Base-by-base conservation (phyloP, 2,113 vertebrate species). In the Pterocles orientalis region DNA sequence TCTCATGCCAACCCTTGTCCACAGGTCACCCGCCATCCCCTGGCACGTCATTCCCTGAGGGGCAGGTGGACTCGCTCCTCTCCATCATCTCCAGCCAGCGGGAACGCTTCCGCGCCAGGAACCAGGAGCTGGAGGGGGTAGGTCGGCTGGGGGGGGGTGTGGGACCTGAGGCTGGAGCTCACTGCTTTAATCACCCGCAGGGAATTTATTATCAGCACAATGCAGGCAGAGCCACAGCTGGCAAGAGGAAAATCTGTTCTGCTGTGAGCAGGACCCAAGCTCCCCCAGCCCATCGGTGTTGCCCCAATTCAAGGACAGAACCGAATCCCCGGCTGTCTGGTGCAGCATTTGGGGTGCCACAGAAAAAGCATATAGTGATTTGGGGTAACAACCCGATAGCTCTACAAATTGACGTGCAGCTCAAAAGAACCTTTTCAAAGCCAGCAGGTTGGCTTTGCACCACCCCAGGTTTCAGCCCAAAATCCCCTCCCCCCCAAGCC, bases 31-130 rank as follows among this genome's bases (percentile, higher is more conserved):
- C 94, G 0, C 62, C 90, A 0, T 53, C 95, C 9, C 51, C 97
- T 31, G 72, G 95, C 18, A 26, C 94, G 34, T 33, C 95, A 0
- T 97, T 99, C 69, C 99, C 99, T 0, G 99, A 99, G 94, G 99
- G 98, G 56, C 99, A 99, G 97, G 98, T 99, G 97, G 99, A 99
- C 96, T 99, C 99, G 0, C 98, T 99, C 50, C 98, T 99, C 36
- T 99, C 99, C 97, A 99, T 99, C 98, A 99, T 99, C 98, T 99
- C 99, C 96, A 99, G 99, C 97, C 99, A 99, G 97, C 98, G 99
- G 95, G 99, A 99, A 90, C 98, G 99, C 53, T 99, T 99, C 97
- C 98, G 99, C 18, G 97, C 98, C 89, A 98, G 99, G 95, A 99
- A 99, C 97, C 99, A 99, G 97, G 99, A 99, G 94, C 98, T 99